Conservation (phyloP, 1,140 invertebrate species). For the Bombus fervidus region DNA sequence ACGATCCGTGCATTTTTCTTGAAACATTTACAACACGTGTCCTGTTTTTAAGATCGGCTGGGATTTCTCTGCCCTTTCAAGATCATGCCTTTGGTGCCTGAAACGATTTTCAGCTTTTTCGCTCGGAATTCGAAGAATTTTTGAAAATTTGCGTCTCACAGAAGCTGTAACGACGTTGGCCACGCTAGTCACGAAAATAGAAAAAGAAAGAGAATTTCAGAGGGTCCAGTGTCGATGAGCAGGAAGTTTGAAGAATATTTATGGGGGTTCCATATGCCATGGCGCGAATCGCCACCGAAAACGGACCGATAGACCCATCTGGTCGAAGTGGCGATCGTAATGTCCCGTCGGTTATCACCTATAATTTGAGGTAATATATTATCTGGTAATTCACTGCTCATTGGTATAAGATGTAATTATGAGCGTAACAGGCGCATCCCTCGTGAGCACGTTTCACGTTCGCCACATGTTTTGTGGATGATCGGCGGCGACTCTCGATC, state of each 20-base stretch:
- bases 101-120: neutral
- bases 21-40: neutral
- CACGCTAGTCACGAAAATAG: neutral
- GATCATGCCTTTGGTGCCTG: neutral
- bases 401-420: conserved; percentile 81
- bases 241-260: conserved; percentile 71
- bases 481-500: conserved; percentile 26
- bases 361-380: conserved; percentile 83
- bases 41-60: neutral
- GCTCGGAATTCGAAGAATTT: too few species aligned
- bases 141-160: neutral
- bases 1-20: neutral
- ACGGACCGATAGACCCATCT: conserved; percentile 76
- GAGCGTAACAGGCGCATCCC: conserved; percentile 59
- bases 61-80: neutral
- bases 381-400: conserved; percentile 80
- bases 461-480: conserved; percentile 77
- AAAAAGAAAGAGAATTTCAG: conserved; percentile 34
- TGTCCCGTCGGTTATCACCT: conserved; percentile 81
- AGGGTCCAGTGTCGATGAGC: conserved; percentile 5
- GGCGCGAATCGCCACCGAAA: conserved; percentile 72
- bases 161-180: neutral
- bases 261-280: conserved; percentile 78
- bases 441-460: conserved; percentile 62
- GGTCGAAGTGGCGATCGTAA: conserved; percentile 80